Conservation (phyloP, 2,113 vertebrate species). For the Platysteira castanea region DNA sequence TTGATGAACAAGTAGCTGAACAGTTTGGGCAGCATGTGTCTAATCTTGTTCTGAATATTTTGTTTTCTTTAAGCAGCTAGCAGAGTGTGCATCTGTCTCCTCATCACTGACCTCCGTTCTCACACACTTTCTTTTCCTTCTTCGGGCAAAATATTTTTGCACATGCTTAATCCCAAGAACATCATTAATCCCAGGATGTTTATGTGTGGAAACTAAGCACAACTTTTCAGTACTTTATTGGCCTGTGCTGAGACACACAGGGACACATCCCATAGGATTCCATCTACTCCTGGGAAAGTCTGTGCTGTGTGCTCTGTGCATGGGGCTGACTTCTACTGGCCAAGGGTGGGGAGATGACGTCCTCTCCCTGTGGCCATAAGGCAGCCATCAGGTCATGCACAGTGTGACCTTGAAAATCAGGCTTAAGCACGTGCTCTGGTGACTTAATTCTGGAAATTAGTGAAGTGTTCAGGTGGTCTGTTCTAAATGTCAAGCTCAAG, state of each 20-base stretch:
- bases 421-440: background rate
- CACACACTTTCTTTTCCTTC: background rate
- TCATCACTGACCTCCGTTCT: background rate
- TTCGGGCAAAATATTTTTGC: background rate
- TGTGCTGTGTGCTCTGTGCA: fast-evolving
- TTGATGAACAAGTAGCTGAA: background rate
- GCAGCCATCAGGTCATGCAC: fast-evolving
- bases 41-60: background rate
- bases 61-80: background rate
- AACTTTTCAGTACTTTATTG: background rate
- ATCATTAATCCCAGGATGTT: background rate
- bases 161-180: background rate
- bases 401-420: background rate
- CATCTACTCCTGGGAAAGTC: background rate
- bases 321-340: background rate
- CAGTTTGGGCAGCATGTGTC: background rate
- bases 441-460: background rate
- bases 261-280: background rate
- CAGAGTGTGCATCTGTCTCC: background rate
- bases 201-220: background rate
- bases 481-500: background rate
- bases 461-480: background rate
- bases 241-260: background rate
- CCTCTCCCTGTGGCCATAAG: background rate
- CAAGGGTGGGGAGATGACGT: background rate